Conservation (phyloP, 2,797 vertebrate species). For the Prunella strophiata region DNA sequence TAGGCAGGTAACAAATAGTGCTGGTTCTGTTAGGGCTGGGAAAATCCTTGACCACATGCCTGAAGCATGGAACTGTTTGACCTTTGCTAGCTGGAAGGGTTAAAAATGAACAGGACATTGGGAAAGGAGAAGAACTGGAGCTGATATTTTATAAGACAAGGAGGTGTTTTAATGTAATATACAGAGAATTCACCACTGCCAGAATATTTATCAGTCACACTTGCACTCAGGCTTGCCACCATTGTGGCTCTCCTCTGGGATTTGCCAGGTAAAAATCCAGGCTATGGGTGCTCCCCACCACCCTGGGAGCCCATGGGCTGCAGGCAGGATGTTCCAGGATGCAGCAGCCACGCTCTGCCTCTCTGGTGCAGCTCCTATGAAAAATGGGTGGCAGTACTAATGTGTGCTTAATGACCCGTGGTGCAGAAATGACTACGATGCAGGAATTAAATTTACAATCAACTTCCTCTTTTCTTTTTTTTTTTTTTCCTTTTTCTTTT, state of each 20-base stretch:
- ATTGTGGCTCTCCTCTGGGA: background rate
- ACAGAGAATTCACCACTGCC: background rate
- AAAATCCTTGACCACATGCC: background rate
- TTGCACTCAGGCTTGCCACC: background rate
- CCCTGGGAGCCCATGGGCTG: accelerated
- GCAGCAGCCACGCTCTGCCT: background rate
- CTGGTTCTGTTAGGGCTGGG: background rate
- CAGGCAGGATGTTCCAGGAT: background rate
- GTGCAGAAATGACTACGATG: slow-evolving; percentile 36
- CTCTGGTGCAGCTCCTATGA: background rate
- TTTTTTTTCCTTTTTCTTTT: too few species aligned
- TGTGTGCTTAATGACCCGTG: slow-evolving; percentile 43
- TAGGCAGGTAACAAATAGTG: accelerated
- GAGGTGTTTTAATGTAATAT: background rate
- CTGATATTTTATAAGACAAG: background rate
- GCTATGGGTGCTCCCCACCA: background rate
- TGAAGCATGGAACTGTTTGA: background rate
- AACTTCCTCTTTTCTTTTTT: background rate
- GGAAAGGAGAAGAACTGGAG: background rate
- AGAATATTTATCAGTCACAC: background rate
- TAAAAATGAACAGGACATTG: background rate
- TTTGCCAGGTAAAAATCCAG: background rate
- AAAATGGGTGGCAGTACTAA: slow-evolving; percentile 27
- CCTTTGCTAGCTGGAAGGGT: background rate
- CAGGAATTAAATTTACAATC: slow-evolving; percentile 61